Evolutionary conservation across 2,113 vertebrate genomes (phyloP).

Genomic region (Chitala chitala): DNA sequence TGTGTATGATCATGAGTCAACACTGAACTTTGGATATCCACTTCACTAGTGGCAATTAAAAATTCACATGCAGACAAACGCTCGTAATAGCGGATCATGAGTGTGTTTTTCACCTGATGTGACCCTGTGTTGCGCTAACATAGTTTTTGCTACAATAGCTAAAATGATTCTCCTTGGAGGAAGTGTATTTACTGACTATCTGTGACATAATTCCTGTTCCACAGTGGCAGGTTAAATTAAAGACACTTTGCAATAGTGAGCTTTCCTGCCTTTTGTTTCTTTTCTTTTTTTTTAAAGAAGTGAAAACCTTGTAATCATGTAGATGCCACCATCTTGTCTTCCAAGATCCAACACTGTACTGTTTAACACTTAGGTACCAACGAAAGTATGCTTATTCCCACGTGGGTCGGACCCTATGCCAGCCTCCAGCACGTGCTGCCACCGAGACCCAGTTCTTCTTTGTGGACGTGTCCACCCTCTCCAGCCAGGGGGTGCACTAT

Average conservation of each 20-base stretch:
- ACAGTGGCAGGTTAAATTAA: background rate
- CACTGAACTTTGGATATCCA: slow-evolving; percentile 41
- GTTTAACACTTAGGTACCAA: slow-evolving; percentile 68
- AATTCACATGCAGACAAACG: background rate
- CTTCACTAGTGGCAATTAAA: slow-evolving; percentile 30
- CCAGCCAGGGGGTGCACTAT: slow-evolving; percentile 69
- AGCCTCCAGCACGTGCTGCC: slow-evolving; percentile 73
- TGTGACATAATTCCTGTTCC: background rate
- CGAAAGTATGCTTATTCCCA: slow-evolving; percentile 89
- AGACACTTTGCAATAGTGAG: too few relatives aligned
- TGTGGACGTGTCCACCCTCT: slow-evolving; percentile 88
- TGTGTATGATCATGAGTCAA: slow-evolving; percentile 13
- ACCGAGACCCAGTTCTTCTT: slow-evolving; percentile 86
- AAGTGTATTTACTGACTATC: too few relatives aligned
- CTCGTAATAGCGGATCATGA: background rate
- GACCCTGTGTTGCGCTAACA: background rate
- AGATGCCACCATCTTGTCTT: background rate
- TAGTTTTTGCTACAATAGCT: background rate
- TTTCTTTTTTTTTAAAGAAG: too few relatives aligned
- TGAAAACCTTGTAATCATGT: background rate
- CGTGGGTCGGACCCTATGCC: slow-evolving; percentile 86
- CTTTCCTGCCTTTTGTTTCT: too few relatives aligned
- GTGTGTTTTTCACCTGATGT: background rate
- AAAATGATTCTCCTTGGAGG: too few relatives aligned
- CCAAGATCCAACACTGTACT: background rate